Evolutionary conservation across 2,888 invertebrate species (phyloP), one percentile per base, ranked within the genome.

Genomic region (Pachliopta kotzebuea): DNA sequence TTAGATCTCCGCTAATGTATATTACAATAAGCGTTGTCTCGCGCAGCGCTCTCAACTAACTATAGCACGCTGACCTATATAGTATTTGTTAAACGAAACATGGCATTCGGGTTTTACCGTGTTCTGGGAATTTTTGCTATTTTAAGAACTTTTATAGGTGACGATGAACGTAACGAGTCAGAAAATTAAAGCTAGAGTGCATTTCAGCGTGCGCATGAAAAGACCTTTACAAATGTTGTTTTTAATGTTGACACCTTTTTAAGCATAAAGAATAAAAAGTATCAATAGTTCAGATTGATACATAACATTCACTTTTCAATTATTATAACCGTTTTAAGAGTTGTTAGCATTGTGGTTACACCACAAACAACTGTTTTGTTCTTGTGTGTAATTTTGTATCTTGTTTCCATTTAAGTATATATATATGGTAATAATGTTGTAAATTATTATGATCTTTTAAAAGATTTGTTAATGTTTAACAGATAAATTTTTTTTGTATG

Each of bases 1-100:
- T 80, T 79, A 81, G 71, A 80, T 74, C 74, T 72, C 72, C 77
- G 78, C 68, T 82, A 81, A 80, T 74, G 74, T 74, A 71, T 71
- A 77, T 78, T 76, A 77, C 77, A 77, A 78, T 75, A 71, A 72
- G 73, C 71, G 73, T 77, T 76, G 76, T 80, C 79, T 75, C 73
- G 60, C 45, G 60, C 65, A 54, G 66, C 62, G 65, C 70, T 72
- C 70, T 71, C 70, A 69, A 67, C 69, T 63, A 61, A 66, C 65
- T 70, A 67, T 70, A 70, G 70, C 71, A 70, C 66, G 64, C 59
- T 60, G 56, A 62, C 60, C 66, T 65, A 37, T 37, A 37, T 37
- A 37, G 66, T 69, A 67, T 68, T 67, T 67, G 71, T 67, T 67
- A 66, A 72, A 72, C 71, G 71, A 69, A 70, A 71, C 72, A 70